Conservation (phyloP, 2,888 invertebrate species). For the Drosophila emarginata region DNA sequence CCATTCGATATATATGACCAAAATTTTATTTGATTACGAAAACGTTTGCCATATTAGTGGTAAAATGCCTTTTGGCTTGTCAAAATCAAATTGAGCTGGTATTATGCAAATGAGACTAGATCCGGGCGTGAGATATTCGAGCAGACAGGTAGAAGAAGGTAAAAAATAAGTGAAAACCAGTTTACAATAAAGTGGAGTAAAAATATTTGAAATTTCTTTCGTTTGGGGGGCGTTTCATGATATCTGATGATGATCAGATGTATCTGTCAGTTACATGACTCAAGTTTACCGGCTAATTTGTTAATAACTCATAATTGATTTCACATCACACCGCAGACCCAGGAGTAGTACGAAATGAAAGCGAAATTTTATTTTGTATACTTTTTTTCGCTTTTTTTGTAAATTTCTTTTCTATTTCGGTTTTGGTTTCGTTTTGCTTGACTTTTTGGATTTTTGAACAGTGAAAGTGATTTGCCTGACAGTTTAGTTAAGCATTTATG, state of each 20-base stretch:
- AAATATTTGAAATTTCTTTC: slow-evolving; percentile 24
- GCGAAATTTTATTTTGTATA: slow-evolving; percentile 51
- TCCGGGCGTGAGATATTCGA: slow-evolving; percentile 43
- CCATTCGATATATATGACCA: slow-evolving; percentile 8
- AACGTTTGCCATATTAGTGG: slow-evolving; percentile 41
- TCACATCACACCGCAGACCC: slow-evolving; percentile 59
- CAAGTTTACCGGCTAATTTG: slow-evolving; percentile 59
- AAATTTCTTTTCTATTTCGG: slow-evolving; percentile 60
- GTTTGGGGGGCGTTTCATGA: slow-evolving; percentile 37
- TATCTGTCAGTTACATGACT: slow-evolving; percentile 65
- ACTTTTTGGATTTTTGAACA: slow-evolving; percentile 39
- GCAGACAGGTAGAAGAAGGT: slow-evolving; percentile 33
- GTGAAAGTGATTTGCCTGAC: slow-evolving; percentile 67
- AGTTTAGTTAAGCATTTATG: slow-evolving; percentile 50
- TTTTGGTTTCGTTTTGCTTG: slow-evolving; percentile 18
- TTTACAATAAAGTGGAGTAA: slow-evolving; percentile 17
- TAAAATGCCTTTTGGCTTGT: slow-evolving; percentile 38
- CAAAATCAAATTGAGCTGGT: slow-evolving; percentile 53
- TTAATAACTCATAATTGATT: slow-evolving; percentile 78
- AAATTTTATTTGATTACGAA: slow-evolving; percentile 48
- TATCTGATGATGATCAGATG: slow-evolving; percentile 42
- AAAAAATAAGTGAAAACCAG: slow-evolving; percentile 44
- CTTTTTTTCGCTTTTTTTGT: slow-evolving; percentile 4
- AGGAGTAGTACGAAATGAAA: slow-evolving; percentile 53
- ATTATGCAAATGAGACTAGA: slow-evolving; percentile 68